Evolutionary conservation across 2,797 vertebrate species (phyloP), one percentile per base, ranked within the genome.

Genomic region (Lutjanus campechanus): DNA sequence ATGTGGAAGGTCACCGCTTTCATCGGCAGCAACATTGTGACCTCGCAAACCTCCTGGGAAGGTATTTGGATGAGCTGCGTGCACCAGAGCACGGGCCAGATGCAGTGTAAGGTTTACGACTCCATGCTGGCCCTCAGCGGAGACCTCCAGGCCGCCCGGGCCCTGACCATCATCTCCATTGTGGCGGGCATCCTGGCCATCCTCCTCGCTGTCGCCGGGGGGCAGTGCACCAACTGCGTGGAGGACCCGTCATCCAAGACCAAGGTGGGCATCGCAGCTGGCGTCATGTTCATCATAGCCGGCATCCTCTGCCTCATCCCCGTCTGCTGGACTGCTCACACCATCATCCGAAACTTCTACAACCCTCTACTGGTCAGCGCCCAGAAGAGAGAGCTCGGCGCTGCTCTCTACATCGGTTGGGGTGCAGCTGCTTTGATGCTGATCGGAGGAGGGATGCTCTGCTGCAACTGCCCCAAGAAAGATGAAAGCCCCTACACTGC

Each of bases 21-120:
- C 72, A 92, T 99, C 0, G 98, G 98, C 61, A 96, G 91, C 95
- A 98, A 96, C 96, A 99, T 99, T 1, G 93, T 99, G 73, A 96
- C 96, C 1, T 91, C 98, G 0, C 98, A 99, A 95, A 95, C 88
- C 36, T 53, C 85, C 53, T 98, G 97, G 97, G 97, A 99, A 68
- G 98, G 98, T 13, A 97, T 99, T 75, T 99, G 98, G 98, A 99
- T 99, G 98, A 96, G 0, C 91, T 99, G 98, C 0, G 96, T 99
- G 84, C 91, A 96, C 47, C 98, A 98, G 95, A 99, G 98, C 94
- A 99, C 98, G 0, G 98, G 98, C 19, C 98, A 99, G 95, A 98
- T 99, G 96, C 98, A 99, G 81, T 99, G 98, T 89, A 98, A 97
- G 90, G 94, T 99, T 56, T 97, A 99, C 40, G 98, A 99, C 94